Percentiles rank a stretch among this genome's conserved stretches.
Evolutionary conservation across 2,797 vertebrate species (phyloP).

Genomic region (Rhinophrynus dorsalis): DNA sequence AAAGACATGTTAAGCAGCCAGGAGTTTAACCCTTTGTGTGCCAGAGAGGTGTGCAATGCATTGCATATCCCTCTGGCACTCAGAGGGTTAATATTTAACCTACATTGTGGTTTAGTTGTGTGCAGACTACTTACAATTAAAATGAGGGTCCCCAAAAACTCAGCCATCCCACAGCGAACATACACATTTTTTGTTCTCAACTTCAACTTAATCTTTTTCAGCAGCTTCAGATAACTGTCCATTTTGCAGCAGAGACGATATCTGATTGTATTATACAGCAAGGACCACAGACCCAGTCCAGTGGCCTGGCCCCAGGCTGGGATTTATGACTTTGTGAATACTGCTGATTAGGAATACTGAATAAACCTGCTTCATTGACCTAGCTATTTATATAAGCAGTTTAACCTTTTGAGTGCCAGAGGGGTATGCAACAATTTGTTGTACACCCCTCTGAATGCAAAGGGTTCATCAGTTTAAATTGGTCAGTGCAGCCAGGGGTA

Average conservation of each 20-base stretch:
- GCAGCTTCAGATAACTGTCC: neutral
- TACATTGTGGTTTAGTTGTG: no score
- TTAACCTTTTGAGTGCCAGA: no score
- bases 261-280: neutral
- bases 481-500: no score
- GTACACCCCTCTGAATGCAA: no score
- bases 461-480: fast-evolving
- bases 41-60: no score
- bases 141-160: slow-evolving; percentile 17
- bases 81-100: no score
- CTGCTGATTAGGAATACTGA: neutral
- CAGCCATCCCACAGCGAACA: slow-evolving; percentile 9
- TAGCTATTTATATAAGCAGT: fast-evolving
- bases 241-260: neutral
- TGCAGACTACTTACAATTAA: slow-evolving; percentile 19
- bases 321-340: neutral
- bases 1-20: no score
- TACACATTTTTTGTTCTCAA: neutral
- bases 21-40: no score
- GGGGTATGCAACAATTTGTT: no score
- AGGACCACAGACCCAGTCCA: neutral
- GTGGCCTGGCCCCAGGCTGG: neutral
- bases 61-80: no score
- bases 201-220: neutral
- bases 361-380: fast-evolving